Percentiles rank a stretch among this genome's conserved stretches.
Evolutionary conservation across 2,888 invertebrate species (phyloP).

Genomic region (Hybos culiciformis): DNA sequence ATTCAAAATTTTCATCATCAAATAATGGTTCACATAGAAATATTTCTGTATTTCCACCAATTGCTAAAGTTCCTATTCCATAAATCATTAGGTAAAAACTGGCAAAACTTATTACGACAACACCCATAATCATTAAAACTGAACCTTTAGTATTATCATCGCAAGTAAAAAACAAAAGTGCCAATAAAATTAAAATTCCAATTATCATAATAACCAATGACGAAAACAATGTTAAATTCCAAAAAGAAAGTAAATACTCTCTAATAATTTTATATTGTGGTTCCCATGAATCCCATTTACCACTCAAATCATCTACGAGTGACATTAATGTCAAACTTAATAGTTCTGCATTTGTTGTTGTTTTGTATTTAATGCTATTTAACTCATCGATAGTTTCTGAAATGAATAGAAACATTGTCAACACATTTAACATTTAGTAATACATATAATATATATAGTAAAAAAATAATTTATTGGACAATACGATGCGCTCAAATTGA

Average conservation of each 20-base stretch:
- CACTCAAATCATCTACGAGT: slow-evolving; percentile 26
- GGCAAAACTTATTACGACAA: slow-evolving; percentile 28
- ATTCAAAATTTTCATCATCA: slow-evolving; percentile 42
- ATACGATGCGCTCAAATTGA: background rate
- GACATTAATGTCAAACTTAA: slow-evolving; percentile 29
- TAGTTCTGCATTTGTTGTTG: slow-evolving; percentile 32
- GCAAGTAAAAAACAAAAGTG: slow-evolving; percentile 31
- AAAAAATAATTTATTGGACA: background rate
- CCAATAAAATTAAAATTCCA: slow-evolving; percentile 30
- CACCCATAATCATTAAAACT: slow-evolving; percentile 27
- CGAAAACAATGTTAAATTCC: slow-evolving; percentile 33
- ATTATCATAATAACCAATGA: slow-evolving; percentile 27
- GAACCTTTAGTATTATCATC: slow-evolving; percentile 31
- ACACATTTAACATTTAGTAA: background rate
- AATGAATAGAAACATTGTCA: background rate
- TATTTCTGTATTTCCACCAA: slow-evolving; percentile 35
- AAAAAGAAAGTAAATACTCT: slow-evolving; percentile 27
- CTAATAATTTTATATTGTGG: slow-evolving; percentile 27
- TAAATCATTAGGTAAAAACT: slow-evolving; percentile 30
- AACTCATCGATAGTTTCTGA: slow-evolving; percentile 33
- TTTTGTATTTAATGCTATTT: slow-evolving; percentile 30
- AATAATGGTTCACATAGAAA: slow-evolving; percentile 60
- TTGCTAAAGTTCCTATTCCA: slow-evolving; percentile 27
- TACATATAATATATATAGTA: background rate
- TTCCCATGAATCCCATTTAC: slow-evolving; percentile 27